Percentiles rank a stretch among this genome's conserved stretches.
Conservation (phyloP, 2,113 vertebrate genomes). For the Gambusia holbrooki region DNA sequence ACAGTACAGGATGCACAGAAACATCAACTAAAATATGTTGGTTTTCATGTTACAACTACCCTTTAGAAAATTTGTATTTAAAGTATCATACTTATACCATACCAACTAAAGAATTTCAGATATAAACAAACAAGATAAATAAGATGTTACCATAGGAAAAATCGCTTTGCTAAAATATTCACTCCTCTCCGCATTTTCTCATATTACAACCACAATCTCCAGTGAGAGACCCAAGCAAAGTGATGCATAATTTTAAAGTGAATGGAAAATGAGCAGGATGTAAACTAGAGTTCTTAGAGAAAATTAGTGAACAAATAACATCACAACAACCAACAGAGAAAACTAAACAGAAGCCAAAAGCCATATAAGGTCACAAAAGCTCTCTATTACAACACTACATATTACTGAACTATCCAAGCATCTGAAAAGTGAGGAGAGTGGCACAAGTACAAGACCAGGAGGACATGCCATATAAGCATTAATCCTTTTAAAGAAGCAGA, state of each 20-base stretch:
- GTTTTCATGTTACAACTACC: constrained; percentile 1
- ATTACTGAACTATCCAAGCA: background rate
- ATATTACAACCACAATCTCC: too few relatives aligned
- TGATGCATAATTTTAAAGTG: too few relatives aligned
- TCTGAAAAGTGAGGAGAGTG: background rate
- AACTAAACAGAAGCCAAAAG: too few relatives aligned
- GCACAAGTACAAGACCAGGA: background rate
- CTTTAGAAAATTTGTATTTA: constrained; percentile 10
- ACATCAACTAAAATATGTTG: background rate
- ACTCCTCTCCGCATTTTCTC: background rate
- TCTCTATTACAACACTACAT: too few relatives aligned
- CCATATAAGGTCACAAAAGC: too few relatives aligned
- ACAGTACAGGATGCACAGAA: background rate
- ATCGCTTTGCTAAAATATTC: background rate
- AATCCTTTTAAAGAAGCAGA: background rate
- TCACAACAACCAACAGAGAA: too few relatives aligned
- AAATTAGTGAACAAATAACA: too few relatives aligned
- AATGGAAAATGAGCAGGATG: background rate
- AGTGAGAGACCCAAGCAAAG: too few relatives aligned
- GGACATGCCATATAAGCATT: background rate
- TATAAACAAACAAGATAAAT: background rate
- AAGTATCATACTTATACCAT: background rate
- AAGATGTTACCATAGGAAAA: background rate
- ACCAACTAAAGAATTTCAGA: constrained; percentile 1
- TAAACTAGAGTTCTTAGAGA: background rate